Evolutionary conservation across 35 echinoderm and acorn worm genomes (phyloP).

Genomic region (Amphiura filiformis): DNA sequence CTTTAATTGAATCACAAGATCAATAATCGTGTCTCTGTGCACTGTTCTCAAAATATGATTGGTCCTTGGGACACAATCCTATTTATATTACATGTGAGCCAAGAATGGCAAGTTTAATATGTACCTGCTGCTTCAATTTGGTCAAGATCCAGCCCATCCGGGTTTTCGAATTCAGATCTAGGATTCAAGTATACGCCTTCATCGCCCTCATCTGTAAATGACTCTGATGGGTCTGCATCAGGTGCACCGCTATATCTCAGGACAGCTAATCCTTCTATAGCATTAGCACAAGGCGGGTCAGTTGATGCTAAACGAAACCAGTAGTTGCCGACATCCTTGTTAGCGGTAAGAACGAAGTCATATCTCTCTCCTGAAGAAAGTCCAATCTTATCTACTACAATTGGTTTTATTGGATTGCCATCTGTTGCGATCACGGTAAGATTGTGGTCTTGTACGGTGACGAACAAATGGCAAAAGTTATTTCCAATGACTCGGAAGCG

Average conservation of each 20-base stretch:
- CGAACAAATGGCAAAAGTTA: not conserved
- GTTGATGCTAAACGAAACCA: constrained; percentile 59
- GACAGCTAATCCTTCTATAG: not conserved
- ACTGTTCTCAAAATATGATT: too few species aligned
- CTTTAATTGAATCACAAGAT: too few species aligned
- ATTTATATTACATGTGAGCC: not conserved
- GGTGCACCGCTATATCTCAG: not conserved
- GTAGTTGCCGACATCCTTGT: constrained; percentile 54
- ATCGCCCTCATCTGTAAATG: not conserved
- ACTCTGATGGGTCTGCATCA: not conserved
- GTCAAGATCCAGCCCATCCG: not conserved
- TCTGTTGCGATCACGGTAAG: constrained; percentile 44
- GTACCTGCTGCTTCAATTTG: not conserved
- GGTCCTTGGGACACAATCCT: too few species aligned
- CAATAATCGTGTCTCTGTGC: too few species aligned
- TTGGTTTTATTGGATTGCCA: constrained; percentile 26
- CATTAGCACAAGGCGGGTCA: not conserved
- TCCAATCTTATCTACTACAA: not conserved
- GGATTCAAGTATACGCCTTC: not conserved
- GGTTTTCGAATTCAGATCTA: not conserved
- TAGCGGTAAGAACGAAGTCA: constrained; percentile 63
- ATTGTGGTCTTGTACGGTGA: constrained; percentile 45
- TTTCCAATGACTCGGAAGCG: constrained; percentile 48
- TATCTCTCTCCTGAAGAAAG: constrained; percentile 28
- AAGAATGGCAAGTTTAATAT: not conserved